A percentile compares a stretch with the other conserved stretches of the same genome.
Conservation (phyloP, 2,113 vertebrate species). For the Aspidoscelis tigris region DNA sequence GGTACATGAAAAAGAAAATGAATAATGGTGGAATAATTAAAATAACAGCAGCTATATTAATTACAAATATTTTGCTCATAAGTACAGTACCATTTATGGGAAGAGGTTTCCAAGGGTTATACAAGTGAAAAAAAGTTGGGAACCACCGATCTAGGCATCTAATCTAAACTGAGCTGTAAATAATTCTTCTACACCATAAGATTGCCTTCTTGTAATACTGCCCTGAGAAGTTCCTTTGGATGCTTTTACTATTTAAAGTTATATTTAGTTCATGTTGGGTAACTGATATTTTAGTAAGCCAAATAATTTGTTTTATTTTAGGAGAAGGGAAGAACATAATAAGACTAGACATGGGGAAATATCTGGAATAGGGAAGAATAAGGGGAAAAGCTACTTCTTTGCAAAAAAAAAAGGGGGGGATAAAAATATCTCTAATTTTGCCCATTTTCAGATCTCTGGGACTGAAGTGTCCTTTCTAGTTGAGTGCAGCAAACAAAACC, state of each 20-base stretch:
- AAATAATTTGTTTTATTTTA: slow-evolving; percentile 72
- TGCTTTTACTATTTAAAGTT: slow-evolving; percentile 79
- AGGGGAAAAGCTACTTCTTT: slow-evolving; percentile 53
- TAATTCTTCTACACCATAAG: slow-evolving; percentile 47
- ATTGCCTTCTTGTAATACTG: slow-evolving; percentile 33
- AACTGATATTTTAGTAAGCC: slow-evolving; percentile 70
- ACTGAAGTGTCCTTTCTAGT: slow-evolving; percentile 36
- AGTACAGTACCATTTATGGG: too few relatives aligned
- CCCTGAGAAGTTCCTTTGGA: slow-evolving; percentile 51
- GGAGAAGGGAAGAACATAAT: slow-evolving; percentile 64
- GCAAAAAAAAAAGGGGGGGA: slow-evolving; percentile 60
- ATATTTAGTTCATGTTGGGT: slow-evolving; percentile 57
- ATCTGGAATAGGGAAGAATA: slow-evolving; percentile 65
- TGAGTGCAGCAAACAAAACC: slow-evolving; percentile 46
- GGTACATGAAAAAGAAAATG: too few relatives aligned
- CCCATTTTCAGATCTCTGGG: slow-evolving; percentile 55
- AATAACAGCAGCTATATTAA: too few relatives aligned
- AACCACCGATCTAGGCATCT: too few relatives aligned
- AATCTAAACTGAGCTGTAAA: neutral
- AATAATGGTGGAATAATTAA: too few relatives aligned
- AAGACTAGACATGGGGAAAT: slow-evolving; percentile 75
- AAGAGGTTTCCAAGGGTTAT: too few relatives aligned
- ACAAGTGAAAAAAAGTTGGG: too few relatives aligned
- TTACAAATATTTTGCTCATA: too few relatives aligned
- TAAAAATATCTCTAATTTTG: slow-evolving; percentile 64